These are phyloP conservation scores for Ammodytes dubius DNA, from an alignment of 2,113 vertebrate genomes.

Conservation along the genomic window DNA sequence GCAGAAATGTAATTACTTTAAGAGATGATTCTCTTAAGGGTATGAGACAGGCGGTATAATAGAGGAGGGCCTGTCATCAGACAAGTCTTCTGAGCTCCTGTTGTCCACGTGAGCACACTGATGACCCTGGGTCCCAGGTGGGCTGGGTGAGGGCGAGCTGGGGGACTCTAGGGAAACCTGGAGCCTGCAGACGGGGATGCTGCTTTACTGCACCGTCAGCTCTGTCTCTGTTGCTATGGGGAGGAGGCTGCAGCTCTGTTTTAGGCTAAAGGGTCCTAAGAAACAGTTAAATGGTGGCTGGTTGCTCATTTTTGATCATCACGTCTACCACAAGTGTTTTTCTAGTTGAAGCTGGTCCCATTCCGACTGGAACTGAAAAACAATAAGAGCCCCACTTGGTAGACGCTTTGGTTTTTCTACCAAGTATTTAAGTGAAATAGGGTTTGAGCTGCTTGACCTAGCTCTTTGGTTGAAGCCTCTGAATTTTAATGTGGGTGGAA, in stretches of 20 bases:
- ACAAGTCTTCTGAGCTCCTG: slow-evolving; percentile 61
- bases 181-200: slow-evolving; percentile 52
- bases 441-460: slow-evolving; percentile 71
- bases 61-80: slow-evolving; percentile 68
- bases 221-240: slow-evolving; percentile 61
- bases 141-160: slow-evolving; percentile 51
- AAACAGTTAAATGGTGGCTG: slow-evolving; percentile 38
- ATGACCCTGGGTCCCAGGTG: slow-evolving; percentile 73
- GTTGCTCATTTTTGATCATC: slow-evolving; percentile 58
- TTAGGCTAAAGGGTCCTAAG: slow-evolving; percentile 33
- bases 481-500: slow-evolving; percentile 81
- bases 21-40: slow-evolving; percentile 84
- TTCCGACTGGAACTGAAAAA: slow-evolving; percentile 17
- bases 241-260: slow-evolving; percentile 36
- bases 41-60: slow-evolving; percentile 76
- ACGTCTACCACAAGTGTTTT: slow-evolving; percentile 17
- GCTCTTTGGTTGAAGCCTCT: slow-evolving; percentile 65
- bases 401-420: slow-evolving; percentile 22
- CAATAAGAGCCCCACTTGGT: slow-evolving; percentile 19
- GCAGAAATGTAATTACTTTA: slow-evolving; percentile 88
- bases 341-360: slow-evolving; percentile 22
- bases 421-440: slow-evolving; percentile 59
- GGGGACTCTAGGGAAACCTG: slow-evolving; percentile 47
- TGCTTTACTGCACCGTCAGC: slow-evolving; percentile 62
- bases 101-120: slow-evolving; percentile 60